phyloP scores from a whole-genome alignment of 2,113 vertebrate species.

The Myanophis thanlyinensis region DNA sequence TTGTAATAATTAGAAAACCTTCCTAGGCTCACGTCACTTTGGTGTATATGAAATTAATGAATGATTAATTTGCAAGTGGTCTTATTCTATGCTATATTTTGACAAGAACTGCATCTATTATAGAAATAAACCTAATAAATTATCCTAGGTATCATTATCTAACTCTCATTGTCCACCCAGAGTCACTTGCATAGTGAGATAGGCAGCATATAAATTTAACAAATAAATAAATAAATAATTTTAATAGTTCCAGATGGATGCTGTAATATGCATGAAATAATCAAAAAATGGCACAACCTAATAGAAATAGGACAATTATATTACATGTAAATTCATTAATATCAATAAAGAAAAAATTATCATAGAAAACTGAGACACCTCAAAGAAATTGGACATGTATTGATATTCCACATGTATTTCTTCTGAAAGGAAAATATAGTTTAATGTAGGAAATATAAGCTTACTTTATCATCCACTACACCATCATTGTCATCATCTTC shows the following conservation, averaged over 20 bases:
- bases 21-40: not conserved
- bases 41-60: not conserved
- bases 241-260: not conserved
- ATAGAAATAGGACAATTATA: not conserved
- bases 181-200: not conserved
- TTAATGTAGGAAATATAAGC: slow-evolving; percentile 5
- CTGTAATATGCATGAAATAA: not conserved
- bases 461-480: slow-evolving; percentile 89
- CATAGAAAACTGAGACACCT: not conserved
- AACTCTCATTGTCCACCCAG: not conserved
- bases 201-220: not conserved
- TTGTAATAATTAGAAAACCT: not conserved
- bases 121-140: not conserved
- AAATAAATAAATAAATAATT: not conserved
- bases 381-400: not conserved
- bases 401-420: not conserved
- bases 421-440: not conserved
- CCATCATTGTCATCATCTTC: slow-evolving; percentile 96
- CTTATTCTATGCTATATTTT: not conserved
- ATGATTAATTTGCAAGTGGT: not conserved
- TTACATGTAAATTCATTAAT: not conserved
- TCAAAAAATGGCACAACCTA: not conserved
- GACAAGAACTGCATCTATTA: not conserved
- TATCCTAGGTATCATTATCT: not conserved
- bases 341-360: not conserved